Conservation (phyloP, 2,797 vertebrate genomes). For the Hypotaenidia okinawae region DNA sequence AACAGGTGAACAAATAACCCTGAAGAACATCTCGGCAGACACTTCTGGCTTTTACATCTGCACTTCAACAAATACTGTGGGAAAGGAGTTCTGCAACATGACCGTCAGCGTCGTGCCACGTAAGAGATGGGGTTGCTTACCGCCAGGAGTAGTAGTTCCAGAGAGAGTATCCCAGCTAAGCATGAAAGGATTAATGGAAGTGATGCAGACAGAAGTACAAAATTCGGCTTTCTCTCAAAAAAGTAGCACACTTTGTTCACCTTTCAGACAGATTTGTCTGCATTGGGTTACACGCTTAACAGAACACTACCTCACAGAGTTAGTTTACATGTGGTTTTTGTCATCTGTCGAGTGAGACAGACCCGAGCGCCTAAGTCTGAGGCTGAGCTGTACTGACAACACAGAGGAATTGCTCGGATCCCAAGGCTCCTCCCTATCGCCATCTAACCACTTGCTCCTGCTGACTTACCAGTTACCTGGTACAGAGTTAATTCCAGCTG, state of each 20-base stretch:
- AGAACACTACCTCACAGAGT: background rate
- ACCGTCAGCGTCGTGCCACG: conserved; percentile 83
- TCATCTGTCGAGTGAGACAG: background rate
- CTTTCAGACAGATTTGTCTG: background rate
- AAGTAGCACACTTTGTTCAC: background rate
- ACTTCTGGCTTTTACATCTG: conserved; percentile 88
- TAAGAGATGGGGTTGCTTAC: conserved; percentile 50
- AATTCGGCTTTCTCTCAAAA: background rate
- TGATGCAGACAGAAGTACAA: background rate
- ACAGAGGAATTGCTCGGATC: background rate
- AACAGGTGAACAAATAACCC: conserved; percentile 78
- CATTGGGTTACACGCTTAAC: background rate
- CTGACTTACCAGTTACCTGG: background rate
- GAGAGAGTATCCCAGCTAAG: background rate
- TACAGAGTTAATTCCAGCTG: background rate
- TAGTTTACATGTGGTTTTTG: background rate
- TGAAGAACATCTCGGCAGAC: conserved; percentile 86
- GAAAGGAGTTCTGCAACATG: conserved; percentile 81
- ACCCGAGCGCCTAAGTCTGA: background rate
- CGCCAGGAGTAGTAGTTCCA: background rate
- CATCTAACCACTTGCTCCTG: background rate
- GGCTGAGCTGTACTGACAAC: background rate
- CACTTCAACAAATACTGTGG: conserved; percentile 82
- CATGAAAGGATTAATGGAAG: background rate
- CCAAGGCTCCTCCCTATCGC: background rate